A percentile compares a stretch with the other conserved stretches of the same genome.
phyloP scores from a whole-genome alignment of 2,888 invertebrate genomes.

The Harpalus rufipes region DNA sequence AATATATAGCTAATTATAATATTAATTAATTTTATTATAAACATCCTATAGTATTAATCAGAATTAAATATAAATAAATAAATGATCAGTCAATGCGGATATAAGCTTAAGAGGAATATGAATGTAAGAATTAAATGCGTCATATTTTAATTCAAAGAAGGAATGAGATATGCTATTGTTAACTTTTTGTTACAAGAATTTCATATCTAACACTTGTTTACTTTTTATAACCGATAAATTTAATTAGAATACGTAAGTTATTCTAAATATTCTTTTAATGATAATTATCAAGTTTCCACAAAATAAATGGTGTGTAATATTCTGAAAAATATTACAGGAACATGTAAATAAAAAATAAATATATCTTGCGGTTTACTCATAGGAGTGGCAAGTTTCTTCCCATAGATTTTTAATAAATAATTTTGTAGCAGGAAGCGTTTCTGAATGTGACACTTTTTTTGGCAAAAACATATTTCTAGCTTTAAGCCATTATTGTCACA shows the following conservation, averaged over 20 bases:
- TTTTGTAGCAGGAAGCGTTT: too few relatives aligned
- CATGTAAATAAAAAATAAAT: background rate
- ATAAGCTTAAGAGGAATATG: background rate
- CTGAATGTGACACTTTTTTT: too few relatives aligned
- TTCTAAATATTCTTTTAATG: background rate
- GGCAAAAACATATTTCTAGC: too few relatives aligned
- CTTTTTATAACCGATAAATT: too few relatives aligned
- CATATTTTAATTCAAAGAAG: background rate
- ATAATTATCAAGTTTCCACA: background rate
- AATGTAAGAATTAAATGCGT: conserved; percentile 3
- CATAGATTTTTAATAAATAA: background rate
- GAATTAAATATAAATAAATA: conserved; percentile 17
- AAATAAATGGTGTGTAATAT: background rate
- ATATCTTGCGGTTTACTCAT: background rate
- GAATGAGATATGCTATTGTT: background rate
- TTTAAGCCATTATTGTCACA: too few relatives aligned
- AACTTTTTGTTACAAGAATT: background rate
- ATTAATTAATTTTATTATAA: background rate
- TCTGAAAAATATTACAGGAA: background rate
- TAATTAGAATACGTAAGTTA: background rate
- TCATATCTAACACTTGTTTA: background rate
- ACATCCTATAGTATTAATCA: conserved; percentile 12
- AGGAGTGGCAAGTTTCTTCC: background rate
- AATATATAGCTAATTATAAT: background rate
- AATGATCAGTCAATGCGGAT: conserved; percentile 10